Evolutionary conservation across 37 sponge, comb jelly and placozoan species (phyloP).

Genomic region (Cliona cf. orientalis): DNA sequence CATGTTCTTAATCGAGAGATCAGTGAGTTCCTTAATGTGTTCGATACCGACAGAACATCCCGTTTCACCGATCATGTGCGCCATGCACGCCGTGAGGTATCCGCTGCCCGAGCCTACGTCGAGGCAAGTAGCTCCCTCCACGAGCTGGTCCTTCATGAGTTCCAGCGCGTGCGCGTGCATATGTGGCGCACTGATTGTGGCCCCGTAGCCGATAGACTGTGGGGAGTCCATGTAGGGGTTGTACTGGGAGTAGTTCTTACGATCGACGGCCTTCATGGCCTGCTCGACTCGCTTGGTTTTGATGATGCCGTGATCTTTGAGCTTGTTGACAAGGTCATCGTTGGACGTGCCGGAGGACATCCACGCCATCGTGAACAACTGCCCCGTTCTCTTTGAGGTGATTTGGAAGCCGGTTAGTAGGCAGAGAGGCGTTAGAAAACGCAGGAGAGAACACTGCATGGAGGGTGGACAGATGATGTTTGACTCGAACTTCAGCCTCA

Average conservation of each 20-base stretch:
- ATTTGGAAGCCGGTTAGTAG: no score
- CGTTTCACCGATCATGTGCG: slow-evolving; percentile 88
- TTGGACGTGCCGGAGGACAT: slow-evolving; percentile 44
- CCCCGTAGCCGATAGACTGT: slow-evolving; percentile 92
- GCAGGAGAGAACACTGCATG: no score
- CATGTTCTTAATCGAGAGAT: slow-evolving; percentile 72
- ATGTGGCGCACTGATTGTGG: slow-evolving; percentile 98
- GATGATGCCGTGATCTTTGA: slow-evolving; percentile 80
- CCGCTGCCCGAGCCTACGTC: slow-evolving; percentile 98
- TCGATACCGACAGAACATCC: slow-evolving; percentile 96
- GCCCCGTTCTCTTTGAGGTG: no score
- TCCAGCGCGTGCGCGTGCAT: slow-evolving; percentile 99
- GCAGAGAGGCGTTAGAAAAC: no score
- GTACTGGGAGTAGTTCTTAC: slow-evolving; percentile 71
- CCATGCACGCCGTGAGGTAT: slow-evolving; percentile 94
- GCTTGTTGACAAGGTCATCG: slow-evolving; percentile 39
- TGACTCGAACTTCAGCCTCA: no score
- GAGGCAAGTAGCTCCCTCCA: slow-evolving; percentile 67
- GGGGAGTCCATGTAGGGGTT: slow-evolving; percentile 93
- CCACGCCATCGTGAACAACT: slow-evolving; percentile 46
- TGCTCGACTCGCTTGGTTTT: slow-evolving; percentile 63
- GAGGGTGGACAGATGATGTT: no score
- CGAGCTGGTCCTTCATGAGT: slow-evolving; percentile 77
- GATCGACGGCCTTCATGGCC: slow-evolving; percentile 86
- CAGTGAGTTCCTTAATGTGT: slow-evolving; percentile 92